phyloP scores from a whole-genome alignment of 2,113 vertebrate species.

The Hypomesus transpacificus region DNA sequence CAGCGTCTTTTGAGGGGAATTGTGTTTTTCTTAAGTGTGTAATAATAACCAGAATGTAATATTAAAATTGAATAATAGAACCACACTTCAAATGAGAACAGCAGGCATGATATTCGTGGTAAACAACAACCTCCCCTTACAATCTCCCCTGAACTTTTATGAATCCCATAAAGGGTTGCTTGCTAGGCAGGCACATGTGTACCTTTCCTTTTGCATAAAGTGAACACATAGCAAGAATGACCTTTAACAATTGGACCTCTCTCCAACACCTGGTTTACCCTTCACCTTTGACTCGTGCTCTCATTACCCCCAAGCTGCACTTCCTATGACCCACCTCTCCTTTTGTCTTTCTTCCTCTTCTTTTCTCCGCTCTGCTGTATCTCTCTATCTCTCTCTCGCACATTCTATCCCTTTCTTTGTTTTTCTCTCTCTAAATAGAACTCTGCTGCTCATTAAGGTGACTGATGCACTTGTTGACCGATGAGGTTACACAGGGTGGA shows the following conservation, averaged over 20 bases:
- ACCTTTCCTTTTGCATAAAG: not conserved
- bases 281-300: not conserved
- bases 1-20: no score
- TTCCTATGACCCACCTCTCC: not conserved
- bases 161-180: no score
- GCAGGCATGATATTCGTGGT: no score
- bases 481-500: not conserved
- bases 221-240: not conserved
- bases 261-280: not conserved
- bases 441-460: constrained; percentile 7
- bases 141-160: no score
- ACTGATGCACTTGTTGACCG: constrained; percentile 12
- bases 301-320: not conserved
- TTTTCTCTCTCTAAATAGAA: not conserved
- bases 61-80: no score
- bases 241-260: not conserved
- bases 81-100: no score
- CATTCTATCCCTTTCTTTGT: not conserved
- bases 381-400: not conserved
- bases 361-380: not conserved
- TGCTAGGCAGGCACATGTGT: no score
- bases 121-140: no score
- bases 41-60: no score
- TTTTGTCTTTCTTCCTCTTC: not conserved
- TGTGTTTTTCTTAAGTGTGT: no score